Evolutionary conservation across 2,888 invertebrate species (phyloP).

Genomic region (Halocaridina rubra): DNA sequence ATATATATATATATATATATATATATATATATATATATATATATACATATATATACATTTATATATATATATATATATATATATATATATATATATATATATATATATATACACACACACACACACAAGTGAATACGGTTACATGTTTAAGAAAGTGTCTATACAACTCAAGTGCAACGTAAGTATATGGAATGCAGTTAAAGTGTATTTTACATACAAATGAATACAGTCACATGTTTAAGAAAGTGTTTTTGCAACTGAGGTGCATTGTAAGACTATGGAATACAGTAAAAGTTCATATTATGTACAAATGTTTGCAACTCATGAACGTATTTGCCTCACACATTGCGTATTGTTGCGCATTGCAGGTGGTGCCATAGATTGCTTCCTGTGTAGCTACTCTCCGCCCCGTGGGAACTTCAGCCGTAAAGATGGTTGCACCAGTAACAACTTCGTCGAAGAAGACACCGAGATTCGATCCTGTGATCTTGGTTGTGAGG

Average conservation of each 20-base stretch:
- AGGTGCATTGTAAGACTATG: not conserved
- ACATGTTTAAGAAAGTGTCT: no score
- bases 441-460: not conserved
- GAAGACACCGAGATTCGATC: not conserved
- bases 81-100: not conserved
- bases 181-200: no score
- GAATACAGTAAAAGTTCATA: no score
- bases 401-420: not conserved
- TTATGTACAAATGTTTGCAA: no score
- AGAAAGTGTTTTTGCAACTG: not conserved
- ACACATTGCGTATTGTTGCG: not conserved
- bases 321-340: no score
- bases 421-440: not conserved
- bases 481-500: not conserved
- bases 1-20: constrained; percentile 9
- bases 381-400: not conserved
- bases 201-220: no score
- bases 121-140: not conserved
- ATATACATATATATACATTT: constrained; percentile 2
- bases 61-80: constrained; percentile 14
- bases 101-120: not conserved
- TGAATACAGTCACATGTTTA: no score
- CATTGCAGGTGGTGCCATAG: not conserved
- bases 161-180: not conserved
- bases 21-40: constrained; percentile 9